These are phyloP conservation scores for Odontophorus gujanensis DNA, from an alignment of 2,113 vertebrate species.

Conservation along the genomic window DNA sequence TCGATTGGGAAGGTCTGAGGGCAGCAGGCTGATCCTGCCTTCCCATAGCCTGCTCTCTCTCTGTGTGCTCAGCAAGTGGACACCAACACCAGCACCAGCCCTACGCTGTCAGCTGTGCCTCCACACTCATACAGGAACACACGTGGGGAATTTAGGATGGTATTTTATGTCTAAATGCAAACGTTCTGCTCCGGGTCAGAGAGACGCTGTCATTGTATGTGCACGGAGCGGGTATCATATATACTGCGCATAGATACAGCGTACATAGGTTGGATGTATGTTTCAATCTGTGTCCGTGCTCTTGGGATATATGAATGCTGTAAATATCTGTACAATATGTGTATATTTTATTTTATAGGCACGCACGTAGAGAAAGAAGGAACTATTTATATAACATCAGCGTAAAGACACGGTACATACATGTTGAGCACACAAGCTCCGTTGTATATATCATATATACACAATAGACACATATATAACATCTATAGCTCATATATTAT, in stretches of 20 bases:
- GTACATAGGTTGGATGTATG: neutral
- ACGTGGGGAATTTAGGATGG: neutral
- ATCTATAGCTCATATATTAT: neutral
- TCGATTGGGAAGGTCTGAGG: neutral
- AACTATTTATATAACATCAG: neutral
- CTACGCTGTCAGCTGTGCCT: rapidly evolving
- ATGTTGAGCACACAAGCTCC: neutral
- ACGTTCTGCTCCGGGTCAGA: neutral
- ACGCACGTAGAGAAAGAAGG: neutral
- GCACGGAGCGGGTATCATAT: rapidly evolving
- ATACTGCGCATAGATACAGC: neutral
- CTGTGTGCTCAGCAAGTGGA: rapidly evolving
- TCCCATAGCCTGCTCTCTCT: neutral
- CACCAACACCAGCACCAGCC: rapidly evolving
- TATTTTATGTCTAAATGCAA: neutral
- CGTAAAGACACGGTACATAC: neutral
- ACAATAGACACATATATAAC: neutral
- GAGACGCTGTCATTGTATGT: neutral
- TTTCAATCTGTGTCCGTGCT: neutral
- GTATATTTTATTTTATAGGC: conserved; percentile 17
- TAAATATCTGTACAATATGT: neutral
- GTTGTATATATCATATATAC: neutral
- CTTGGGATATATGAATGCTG: conserved; percentile 9
- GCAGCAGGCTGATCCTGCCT: rapidly evolving
- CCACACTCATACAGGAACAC: rapidly evolving